These are phyloP conservation scores for Chloroceryle amazona DNA, from an alignment of 2,797 vertebrate genomes.

Conservation along the genomic window DNA sequence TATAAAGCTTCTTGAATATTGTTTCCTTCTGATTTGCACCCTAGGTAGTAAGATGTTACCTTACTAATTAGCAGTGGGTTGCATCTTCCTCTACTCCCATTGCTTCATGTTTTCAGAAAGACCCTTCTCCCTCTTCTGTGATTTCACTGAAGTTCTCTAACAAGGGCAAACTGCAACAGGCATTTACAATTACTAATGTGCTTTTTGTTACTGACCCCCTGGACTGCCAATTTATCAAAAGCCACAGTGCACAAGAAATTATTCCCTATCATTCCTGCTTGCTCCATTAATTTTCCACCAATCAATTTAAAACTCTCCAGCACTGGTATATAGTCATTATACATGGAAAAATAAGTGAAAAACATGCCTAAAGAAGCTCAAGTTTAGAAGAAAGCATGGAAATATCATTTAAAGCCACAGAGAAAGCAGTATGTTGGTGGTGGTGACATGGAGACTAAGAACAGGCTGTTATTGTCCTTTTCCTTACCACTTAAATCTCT, in stretches of 20 bases:
- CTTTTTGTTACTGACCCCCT: neutral
- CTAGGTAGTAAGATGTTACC: neutral
- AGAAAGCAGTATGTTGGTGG: neutral
- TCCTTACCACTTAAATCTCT: neutral
- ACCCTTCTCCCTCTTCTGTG: neutral
- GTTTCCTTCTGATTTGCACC: neutral
- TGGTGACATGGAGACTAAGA: neutral
- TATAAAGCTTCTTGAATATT: neutral
- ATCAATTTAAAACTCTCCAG: neutral
- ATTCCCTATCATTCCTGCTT: neutral
- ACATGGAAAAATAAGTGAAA: neutral
- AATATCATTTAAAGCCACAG: neutral
- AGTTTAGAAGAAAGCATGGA: neutral
- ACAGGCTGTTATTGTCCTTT: neutral
- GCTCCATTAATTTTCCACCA: constrained; percentile 28
- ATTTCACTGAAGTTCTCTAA: neutral
- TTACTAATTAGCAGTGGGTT: neutral
- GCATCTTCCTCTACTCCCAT: neutral
- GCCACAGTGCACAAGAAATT: neutral
- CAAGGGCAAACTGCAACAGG: neutral
- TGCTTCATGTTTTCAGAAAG: neutral
- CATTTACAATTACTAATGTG: neutral
- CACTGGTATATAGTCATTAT: neutral
- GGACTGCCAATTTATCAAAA: neutral
- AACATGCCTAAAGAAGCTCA: neutral